Evolutionary conservation across 2,797 vertebrate species (phyloP).

Genomic region (Macroramphosus scolopax): DNA sequence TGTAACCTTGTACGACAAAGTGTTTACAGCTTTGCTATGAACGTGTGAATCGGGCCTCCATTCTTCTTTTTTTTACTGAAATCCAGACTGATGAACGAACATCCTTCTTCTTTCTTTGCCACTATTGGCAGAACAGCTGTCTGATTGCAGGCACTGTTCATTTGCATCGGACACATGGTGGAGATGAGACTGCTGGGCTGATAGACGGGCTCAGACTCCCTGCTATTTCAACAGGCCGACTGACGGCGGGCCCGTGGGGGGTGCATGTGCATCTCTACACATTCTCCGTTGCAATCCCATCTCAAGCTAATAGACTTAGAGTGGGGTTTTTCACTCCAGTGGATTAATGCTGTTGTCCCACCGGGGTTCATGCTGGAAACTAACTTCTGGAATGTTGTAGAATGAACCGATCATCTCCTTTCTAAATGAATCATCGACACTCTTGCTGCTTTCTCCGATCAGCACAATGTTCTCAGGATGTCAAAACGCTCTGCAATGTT

Average conservation of each 20-base stretch:
- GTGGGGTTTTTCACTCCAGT: conserved; percentile 1
- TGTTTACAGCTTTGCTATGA: conserved; percentile 12
- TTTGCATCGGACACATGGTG: conserved; percentile 66
- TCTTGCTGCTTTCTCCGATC: too few relatives aligned
- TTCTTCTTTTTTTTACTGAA: conserved; percentile 31
- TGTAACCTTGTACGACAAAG: too few relatives aligned
- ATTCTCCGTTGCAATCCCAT: conserved; percentile 25
- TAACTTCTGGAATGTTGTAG: too few relatives aligned
- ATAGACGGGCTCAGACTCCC: conserved; percentile 55
- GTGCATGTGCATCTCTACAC: conserved; percentile 1
- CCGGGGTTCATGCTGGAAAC: too few relatives aligned
- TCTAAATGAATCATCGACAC: too few relatives aligned
- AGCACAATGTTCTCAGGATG: too few relatives aligned
- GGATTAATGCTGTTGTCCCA: too few relatives aligned
- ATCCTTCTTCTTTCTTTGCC: conserved; percentile 19
- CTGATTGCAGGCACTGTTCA: conserved; percentile 44
- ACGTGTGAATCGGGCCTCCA: too few relatives aligned
- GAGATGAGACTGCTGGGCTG: conserved; percentile 65
- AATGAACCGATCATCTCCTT: too few relatives aligned
- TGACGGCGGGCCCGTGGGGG: background rate
- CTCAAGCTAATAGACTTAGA: conserved; percentile 12
- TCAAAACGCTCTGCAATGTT: too few relatives aligned
- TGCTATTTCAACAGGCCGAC: conserved; percentile 39
- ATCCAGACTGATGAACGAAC: conserved; percentile 45
- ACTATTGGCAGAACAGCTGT: conserved; percentile 32